These are phyloP conservation scores for Solenopsis fugax DNA, from an alignment of 1,140 invertebrate genomes.

Conservation along the genomic window DNA sequence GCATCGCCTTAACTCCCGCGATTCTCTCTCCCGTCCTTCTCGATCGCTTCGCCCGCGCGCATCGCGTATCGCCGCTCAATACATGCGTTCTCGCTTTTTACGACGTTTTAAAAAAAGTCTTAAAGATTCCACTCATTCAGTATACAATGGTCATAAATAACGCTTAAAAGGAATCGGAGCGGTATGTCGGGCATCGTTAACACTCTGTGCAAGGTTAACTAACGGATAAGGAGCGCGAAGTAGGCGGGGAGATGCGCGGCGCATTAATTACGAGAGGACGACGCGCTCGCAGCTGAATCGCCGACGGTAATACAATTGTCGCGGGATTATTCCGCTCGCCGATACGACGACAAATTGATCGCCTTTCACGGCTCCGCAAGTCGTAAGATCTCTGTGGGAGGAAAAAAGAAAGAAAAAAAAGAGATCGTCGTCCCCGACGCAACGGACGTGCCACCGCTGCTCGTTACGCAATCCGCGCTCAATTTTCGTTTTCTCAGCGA, in stretches of 20 bases:
- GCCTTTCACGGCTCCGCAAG: not conserved
- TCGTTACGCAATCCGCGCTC: not conserved
- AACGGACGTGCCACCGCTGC: too few species aligned
- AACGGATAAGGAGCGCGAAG: constrained; percentile 25
- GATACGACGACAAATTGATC: not conserved
- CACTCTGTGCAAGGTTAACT: constrained; percentile 24
- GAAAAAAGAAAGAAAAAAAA: not conserved
- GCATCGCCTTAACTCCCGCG: not conserved
- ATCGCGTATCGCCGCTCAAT: not conserved
- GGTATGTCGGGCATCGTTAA: constrained; percentile 21
- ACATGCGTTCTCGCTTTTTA: constrained; percentile 1
- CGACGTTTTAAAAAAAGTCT: not conserved
- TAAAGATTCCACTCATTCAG: not conserved
- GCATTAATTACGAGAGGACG: constrained; percentile 19
- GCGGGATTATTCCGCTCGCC: not conserved
- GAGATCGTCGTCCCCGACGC: not conserved
- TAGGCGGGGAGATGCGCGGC: not conserved
- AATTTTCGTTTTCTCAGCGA: not conserved
- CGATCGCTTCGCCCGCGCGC: not conserved
- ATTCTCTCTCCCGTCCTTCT: not conserved
- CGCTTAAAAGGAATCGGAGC: constrained; percentile 24
- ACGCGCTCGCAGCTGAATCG: not conserved
- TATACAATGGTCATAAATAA: constrained; percentile 18
- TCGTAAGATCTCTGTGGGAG: not conserved
- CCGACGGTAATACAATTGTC: not conserved